Evolutionary conservation across 2,113 vertebrate species (phyloP).

Genomic region (Myotis davidii): DNA sequence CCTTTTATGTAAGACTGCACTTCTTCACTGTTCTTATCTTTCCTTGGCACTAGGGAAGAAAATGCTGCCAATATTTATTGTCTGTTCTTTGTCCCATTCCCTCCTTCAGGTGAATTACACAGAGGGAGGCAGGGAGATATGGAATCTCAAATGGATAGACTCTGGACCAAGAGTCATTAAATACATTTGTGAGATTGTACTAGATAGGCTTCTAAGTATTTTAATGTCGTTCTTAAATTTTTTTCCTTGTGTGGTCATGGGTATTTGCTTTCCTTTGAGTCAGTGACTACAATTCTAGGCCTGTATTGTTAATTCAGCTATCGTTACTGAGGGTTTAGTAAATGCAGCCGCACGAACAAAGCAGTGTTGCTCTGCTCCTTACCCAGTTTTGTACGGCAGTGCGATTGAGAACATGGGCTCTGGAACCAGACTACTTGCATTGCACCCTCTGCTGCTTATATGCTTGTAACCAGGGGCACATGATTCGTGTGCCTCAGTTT

Average conservation of each 20-base stretch:
- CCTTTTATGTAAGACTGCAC: not conserved
- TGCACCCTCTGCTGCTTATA: not conserved
- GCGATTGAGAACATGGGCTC: not conserved
- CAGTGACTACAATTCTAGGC: not conserved
- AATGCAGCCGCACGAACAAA: not conserved
- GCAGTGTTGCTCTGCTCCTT: not conserved
- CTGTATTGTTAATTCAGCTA: not conserved
- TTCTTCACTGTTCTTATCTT: not conserved
- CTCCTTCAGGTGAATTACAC: not conserved
- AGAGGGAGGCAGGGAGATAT: not conserved
- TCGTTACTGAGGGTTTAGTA: not conserved
- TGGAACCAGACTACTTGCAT: not conserved
- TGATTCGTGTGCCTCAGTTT: not conserved
- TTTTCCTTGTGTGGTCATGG: not conserved
- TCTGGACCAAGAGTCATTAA: not conserved
- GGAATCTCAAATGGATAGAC: not conserved
- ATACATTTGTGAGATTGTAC: not conserved
- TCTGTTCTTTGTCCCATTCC: not conserved
- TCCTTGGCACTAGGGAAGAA: not conserved
- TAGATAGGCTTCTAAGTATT: not conserved
- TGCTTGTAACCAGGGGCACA: not conserved
- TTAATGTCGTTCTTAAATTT: not conserved
- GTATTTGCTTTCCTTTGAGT: slow-evolving; percentile 19
- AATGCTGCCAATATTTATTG: not conserved
- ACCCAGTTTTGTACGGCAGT: not conserved